phyloP scores from a whole-genome alignment of 2,888 invertebrate genomes.

The Hipparchia sbordonii region DNA sequence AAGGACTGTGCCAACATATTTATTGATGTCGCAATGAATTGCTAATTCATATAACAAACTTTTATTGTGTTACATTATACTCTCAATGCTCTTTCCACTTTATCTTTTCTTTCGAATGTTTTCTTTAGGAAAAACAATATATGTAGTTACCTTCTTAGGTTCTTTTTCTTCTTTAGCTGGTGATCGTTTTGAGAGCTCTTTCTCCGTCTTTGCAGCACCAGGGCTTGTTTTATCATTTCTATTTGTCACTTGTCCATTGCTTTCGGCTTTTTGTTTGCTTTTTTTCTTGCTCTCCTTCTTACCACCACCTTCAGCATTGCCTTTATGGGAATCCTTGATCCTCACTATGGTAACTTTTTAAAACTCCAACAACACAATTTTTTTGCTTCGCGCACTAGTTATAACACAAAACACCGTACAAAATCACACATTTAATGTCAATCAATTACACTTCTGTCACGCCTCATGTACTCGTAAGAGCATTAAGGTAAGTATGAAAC shows the following conservation, averaged over 20 bases:
- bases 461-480: conserved; percentile 14
- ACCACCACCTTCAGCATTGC: conserved; percentile 83
- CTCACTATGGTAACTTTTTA: conserved; percentile 85
- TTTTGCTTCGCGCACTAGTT: conserved; percentile 7
- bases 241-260: conserved; percentile 71
- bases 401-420: conserved; percentile 14
- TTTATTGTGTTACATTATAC: conserved; percentile 18
- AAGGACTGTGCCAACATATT: conserved; percentile 35
- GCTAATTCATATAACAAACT: conserved; percentile 19
- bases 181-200: conserved; percentile 60
- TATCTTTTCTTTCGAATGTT: conserved; percentile 11
- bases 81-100: conserved; percentile 8
- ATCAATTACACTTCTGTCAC: neutral
- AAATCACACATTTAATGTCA: conserved; percentile 16
- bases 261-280: conserved; percentile 83
- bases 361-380: conserved; percentile 37
- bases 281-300: conserved; percentile 86
- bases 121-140: conserved; percentile 10
- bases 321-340: conserved; percentile 84
- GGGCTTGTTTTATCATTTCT: conserved; percentile 67
- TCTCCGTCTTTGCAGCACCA: conserved; percentile 64
- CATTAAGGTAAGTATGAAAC: conserved; percentile 30
- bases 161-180: conserved; percentile 59
- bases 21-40: conserved; percentile 38
- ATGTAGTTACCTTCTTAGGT: conserved; percentile 65